Base-by-base conservation (phyloP, 2,797 vertebrate species). In the Malurus leucopterus region DNA sequence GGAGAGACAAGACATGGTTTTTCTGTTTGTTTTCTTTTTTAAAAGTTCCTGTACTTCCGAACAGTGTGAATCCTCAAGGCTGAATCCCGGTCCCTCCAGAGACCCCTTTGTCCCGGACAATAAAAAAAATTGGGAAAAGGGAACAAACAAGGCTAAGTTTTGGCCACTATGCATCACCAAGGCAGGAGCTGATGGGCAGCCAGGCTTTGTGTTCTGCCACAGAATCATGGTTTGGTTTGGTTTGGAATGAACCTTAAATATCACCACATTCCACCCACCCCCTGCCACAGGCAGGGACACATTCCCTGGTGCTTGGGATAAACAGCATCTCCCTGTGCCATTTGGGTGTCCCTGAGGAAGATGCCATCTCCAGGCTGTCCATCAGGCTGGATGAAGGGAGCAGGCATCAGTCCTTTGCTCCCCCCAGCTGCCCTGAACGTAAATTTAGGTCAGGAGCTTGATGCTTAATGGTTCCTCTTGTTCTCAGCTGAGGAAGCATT, bases 401-500 rank as follows among this genome's bases (percentile, higher is more conserved):
- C 51, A 50, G 64, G 43, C 18, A 36, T 58, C 23, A 19, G 26
- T 50, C 53, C 32, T 78, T 41, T 26, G 29, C 76, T 89, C 47
- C 55, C 78, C 78, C 67, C 59, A 67, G 47, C 88, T 91, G 67
- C 32, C 80, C 82, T 27, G 30, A 53, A 46, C 15, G 3, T 59
- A 55, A 88, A 78, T 86, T 76, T 76, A 81, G 88, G 64, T 62
- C 74, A 67, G 68, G 89, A 76, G 50, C 41, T 89, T 47, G 85
- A 89, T 70, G 80, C 67, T 91, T 75, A 88, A 81, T 72, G 63
- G 36, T 68, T 69, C 70, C 63, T 87, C 41, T 74, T 86, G 38
- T 84, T 86, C 85, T 92, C 80, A 70, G 67, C 63, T 84, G 79
- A 88, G 86, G 81, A 84, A 91, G 49, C 73, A 90, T 93, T 90